A percentile compares a stretch with the other conserved stretches of the same genome.
These are phyloP conservation scores for Opisthocomus hoazin DNA, from an alignment of 2,113 vertebrate species.

Conservation along the genomic window DNA sequence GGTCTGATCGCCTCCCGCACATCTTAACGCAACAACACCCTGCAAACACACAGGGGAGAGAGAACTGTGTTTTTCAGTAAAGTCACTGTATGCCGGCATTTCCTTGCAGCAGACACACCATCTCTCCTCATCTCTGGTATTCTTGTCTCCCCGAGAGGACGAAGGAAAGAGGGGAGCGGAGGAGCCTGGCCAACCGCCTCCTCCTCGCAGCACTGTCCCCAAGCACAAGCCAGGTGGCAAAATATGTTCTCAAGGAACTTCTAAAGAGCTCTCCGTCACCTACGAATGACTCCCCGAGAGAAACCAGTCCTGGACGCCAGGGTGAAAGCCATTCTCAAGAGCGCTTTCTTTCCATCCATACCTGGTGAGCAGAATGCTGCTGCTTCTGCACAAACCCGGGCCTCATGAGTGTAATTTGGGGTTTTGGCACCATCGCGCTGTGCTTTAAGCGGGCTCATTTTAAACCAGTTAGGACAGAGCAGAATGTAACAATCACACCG, in stretches of 20 bases:
- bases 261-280: background rate
- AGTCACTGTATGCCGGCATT: background rate
- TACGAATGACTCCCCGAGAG: background rate
- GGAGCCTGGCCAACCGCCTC: background rate
- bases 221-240: background rate
- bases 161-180: background rate
- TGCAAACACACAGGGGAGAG: background rate
- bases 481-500: background rate
- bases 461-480: background rate
- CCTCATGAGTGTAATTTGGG: background rate
- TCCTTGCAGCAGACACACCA: background rate
- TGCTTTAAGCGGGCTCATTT: background rate
- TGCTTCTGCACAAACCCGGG: background rate
- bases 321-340: background rate
- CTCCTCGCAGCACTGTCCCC: background rate
- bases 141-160: background rate
- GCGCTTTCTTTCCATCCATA: background rate
- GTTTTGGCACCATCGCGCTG: background rate
- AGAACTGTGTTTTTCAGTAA: background rate
- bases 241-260: background rate
- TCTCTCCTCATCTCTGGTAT: background rate
- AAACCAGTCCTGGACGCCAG: background rate
- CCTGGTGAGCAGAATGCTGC: background rate
- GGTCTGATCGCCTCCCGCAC: background rate
- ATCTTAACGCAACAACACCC: background rate